Conservation (phyloP, 2,113 vertebrate genomes). For the Bubo bubo region DNA sequence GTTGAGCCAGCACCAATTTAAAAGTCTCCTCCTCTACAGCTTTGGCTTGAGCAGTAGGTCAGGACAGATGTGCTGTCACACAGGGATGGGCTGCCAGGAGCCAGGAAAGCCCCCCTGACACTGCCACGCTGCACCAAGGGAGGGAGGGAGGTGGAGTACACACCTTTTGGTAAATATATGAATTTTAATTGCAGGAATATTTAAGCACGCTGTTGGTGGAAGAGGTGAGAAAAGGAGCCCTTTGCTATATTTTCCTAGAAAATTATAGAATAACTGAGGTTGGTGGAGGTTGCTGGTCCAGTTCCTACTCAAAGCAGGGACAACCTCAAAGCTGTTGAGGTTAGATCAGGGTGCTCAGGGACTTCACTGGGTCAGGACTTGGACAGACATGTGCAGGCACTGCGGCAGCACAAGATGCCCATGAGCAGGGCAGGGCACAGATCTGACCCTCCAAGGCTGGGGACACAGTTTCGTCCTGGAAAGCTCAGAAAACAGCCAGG, state of each 20-base stretch:
- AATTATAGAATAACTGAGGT: not conserved
- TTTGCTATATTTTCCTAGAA: not conserved
- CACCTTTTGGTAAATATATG: not conserved
- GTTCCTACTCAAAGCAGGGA: not conserved
- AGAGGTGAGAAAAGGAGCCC: not conserved
- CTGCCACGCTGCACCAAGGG: rapidly evolving
- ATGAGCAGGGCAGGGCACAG: not conserved
- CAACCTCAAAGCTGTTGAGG: rapidly evolving
- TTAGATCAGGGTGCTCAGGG: not conserved
- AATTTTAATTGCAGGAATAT: not conserved
- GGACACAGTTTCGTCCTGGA: not conserved
- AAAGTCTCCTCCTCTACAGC: not conserved
- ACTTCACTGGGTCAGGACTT: not conserved
- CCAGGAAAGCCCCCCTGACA: not conserved
- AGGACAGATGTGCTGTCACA: not conserved
- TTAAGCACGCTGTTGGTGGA: not conserved
- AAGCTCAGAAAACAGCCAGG: not conserved
- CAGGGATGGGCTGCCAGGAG: rapidly evolving
- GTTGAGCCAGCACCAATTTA: not conserved
- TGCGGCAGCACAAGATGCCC: rapidly evolving
- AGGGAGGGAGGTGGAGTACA: not conserved
- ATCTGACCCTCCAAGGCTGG: not conserved
- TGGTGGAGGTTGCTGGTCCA: not conserved
- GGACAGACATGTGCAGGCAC: rapidly evolving
- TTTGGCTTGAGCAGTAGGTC: not conserved